These are phyloP conservation scores for Palythoa grandiflora DNA, from an alignment of 92 coral and sea anemone species.

Conservation along the genomic window DNA sequence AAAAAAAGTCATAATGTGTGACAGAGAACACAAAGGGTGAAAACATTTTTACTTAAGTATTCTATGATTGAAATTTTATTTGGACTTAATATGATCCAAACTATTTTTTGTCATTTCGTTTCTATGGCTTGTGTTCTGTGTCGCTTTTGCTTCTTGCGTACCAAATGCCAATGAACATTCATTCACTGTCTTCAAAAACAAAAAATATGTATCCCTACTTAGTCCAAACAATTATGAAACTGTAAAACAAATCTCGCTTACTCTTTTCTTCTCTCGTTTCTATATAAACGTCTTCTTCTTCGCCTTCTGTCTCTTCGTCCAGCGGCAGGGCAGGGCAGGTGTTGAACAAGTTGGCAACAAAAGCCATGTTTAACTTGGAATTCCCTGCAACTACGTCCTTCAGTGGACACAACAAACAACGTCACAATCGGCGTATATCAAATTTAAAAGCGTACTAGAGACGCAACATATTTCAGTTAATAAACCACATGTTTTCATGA, in stretches of 20 bases:
- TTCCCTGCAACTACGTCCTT: slow-evolving; percentile 95
- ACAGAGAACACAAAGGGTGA: too few relatives aligned
- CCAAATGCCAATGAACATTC: too few relatives aligned
- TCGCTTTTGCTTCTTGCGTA: too few relatives aligned
- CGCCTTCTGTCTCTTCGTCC: slow-evolving; percentile 72
- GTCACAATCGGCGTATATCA: neutral
- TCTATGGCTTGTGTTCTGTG: too few relatives aligned
- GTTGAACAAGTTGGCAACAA: slow-evolving; percentile 97
- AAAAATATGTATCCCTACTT: too few relatives aligned
- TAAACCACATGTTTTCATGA: too few relatives aligned
- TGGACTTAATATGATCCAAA: too few relatives aligned
- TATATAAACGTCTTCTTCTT: slow-evolving; percentile 35
- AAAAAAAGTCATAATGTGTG: too few relatives aligned
- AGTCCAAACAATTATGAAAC: neutral
- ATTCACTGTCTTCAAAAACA: too few relatives aligned
- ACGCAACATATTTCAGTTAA: neutral
- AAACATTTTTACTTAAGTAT: too few relatives aligned
- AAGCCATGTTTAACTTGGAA: slow-evolving; percentile 94
- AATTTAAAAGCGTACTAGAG: neutral
- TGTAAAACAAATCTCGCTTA: slow-evolving; percentile 14
- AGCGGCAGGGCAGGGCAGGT: slow-evolving; percentile 89
- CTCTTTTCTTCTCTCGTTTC: slow-evolving; percentile 81
- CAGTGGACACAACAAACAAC: neutral
- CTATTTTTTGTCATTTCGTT: too few relatives aligned
- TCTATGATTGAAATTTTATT: too few relatives aligned